Conservation (phyloP, 2,888 invertebrate genomes). For the Bellardia bayeri region DNA sequence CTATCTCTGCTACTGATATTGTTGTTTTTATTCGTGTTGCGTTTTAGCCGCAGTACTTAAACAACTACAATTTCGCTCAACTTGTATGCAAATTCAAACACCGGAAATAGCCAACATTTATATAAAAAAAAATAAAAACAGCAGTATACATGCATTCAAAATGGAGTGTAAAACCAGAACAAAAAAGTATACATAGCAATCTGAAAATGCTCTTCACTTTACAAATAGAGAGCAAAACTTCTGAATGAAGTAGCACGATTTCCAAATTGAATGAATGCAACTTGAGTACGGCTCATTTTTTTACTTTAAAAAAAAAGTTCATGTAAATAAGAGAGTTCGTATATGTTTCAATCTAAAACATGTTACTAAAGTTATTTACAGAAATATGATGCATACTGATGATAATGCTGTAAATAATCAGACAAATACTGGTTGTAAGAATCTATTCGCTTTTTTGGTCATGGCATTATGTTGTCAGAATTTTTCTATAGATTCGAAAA, state of each 20-base stretch:
- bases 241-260: constrained; percentile 48
- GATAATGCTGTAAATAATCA: too few species aligned
- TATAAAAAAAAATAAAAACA: constrained; percentile 42
- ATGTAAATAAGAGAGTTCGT: too few species aligned
- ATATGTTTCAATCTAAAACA: too few species aligned
- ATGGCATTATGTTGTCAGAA: too few species aligned
- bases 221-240: constrained; percentile 38
- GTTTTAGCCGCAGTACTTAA: constrained; percentile 66
- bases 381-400: too few species aligned
- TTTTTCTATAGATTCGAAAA: too few species aligned
- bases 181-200: constrained; percentile 19
- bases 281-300: too few species aligned
- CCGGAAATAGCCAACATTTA: constrained; percentile 74
- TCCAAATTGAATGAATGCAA: background rate
- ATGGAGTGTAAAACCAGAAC: constrained; percentile 38
- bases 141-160: constrained; percentile 27
- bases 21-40: constrained; percentile 51
- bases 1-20: constrained; percentile 7
- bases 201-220: constrained; percentile 47
- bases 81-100: constrained; percentile 76
- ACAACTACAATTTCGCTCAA: constrained; percentile 65
- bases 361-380: too few species aligned
- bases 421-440: too few species aligned
- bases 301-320: too few species aligned
- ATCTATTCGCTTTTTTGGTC: too few species aligned